These are phyloP conservation scores for human DNA, from an alignment of 2,113 vertebrate genomes.

Conservation along the genomic window DNA sequence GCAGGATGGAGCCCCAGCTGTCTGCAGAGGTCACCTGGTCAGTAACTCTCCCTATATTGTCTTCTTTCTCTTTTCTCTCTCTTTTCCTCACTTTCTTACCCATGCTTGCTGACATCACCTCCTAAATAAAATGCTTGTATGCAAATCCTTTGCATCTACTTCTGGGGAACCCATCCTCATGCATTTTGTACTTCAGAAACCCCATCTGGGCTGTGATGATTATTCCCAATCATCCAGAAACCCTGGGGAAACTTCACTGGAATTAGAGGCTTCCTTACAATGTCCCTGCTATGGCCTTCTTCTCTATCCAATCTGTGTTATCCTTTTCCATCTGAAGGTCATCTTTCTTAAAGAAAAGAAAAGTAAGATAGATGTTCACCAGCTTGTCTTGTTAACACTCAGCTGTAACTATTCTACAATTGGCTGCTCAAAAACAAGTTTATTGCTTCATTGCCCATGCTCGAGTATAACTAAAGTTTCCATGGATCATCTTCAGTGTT, in stretches of 20 bases:
- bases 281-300: neutral
- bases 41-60: neutral
- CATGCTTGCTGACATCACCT: neutral
- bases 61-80: neutral
- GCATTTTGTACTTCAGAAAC: neutral
- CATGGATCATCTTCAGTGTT: neutral
- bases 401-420: neutral
- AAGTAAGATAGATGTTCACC: neutral
- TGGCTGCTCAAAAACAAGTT: neutral
- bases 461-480: neutral
- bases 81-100: neutral
- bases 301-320: neutral
- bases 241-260: neutral
- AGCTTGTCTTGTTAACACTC: neutral
- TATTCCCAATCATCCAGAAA: neutral
- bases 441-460: neutral
- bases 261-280: neutral
- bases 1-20: neutral
- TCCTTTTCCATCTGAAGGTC: neutral
- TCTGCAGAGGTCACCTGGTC: neutral
- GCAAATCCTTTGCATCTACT: neutral
- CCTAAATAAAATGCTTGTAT: neutral
- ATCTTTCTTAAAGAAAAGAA: neutral
- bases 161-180: neutral
- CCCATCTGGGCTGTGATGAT: neutral